Evolutionary conservation across 2,113 vertebrate species (phyloP).

Genomic region (Cynocephalus volans): DNA sequence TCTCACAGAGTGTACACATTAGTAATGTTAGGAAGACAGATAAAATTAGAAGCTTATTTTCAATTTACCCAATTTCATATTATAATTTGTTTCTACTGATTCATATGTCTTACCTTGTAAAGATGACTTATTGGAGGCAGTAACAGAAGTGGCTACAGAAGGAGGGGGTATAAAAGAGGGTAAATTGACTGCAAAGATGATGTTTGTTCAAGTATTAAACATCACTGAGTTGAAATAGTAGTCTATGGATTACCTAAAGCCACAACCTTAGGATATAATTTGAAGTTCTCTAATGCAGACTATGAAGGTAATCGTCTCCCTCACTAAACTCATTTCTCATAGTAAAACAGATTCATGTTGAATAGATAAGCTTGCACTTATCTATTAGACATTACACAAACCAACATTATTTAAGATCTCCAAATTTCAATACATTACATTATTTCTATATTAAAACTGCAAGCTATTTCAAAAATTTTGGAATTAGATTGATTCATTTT

Average conservation of each 20-base stretch:
- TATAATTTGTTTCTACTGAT: slow-evolving; percentile 43
- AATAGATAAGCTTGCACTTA: neutral
- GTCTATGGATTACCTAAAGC: slow-evolving; percentile 25
- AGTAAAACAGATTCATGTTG: neutral
- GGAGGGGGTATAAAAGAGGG: slow-evolving; percentile 75
- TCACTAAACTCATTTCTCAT: slow-evolving; percentile 35
- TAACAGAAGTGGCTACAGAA: slow-evolving; percentile 83
- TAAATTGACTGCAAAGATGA: slow-evolving; percentile 71
- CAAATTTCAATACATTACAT: neutral
- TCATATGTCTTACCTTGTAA: slow-evolving; percentile 83
- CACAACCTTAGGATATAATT: neutral
- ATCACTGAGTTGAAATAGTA: slow-evolving; percentile 54
- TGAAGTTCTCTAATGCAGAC: slow-evolving; percentile 8
- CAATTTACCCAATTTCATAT: slow-evolving; percentile 15
- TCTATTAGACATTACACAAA: slow-evolving; percentile 1
- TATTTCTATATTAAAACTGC: slow-evolving; percentile 26
- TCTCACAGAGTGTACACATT: neutral
- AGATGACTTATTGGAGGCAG: slow-evolving; percentile 82
- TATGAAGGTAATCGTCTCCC: neutral
- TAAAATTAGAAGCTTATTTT: slow-evolving; percentile 56
- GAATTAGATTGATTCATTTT: slow-evolving; percentile 25
- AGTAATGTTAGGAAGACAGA: slow-evolving; percentile 57
- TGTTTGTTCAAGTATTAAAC: slow-evolving; percentile 61
- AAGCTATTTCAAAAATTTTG: neutral
- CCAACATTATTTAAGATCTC: slow-evolving; percentile 29